A percentile compares a stretch with the other conserved stretches of the same genome.
These are phyloP conservation scores for Megalopta genalis DNA, from an alignment of 1,140 invertebrate species.

Conservation along the genomic window DNA sequence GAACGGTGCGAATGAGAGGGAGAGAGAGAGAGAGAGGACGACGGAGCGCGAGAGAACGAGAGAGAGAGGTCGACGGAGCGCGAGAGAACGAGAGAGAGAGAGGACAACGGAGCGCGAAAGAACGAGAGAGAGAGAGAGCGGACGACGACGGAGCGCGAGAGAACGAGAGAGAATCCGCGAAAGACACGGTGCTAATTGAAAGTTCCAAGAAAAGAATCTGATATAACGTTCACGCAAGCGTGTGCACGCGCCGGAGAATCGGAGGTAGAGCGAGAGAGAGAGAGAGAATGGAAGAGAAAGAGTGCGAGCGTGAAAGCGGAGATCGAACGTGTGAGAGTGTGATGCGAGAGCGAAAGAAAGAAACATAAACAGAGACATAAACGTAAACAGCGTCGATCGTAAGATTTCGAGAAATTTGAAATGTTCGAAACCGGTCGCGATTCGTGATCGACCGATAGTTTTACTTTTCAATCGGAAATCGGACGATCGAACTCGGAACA, in stretches of 20 bases:
- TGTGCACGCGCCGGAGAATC: not conserved
- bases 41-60: not conserved
- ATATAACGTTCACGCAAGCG: constrained; percentile 1
- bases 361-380: not conserved
- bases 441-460: constrained; percentile 1
- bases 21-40: too few relatives aligned
- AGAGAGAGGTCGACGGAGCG: constrained; percentile 13
- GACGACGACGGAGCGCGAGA: not conserved
- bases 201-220: constrained; percentile 69
- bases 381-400: constrained; percentile 43
- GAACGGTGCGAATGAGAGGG: not conserved
- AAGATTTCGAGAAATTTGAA: constrained; percentile 38
- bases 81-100: constrained; percentile 24
- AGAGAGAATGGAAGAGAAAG: too few relatives aligned
- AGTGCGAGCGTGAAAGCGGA: constrained; percentile 22
- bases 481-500: constrained; percentile 9
- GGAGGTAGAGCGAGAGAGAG: too few relatives aligned
- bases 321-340: constrained; percentile 46
- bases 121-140: too few relatives aligned
- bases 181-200: constrained; percentile 78
- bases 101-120: not conserved
- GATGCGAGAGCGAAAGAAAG: constrained; percentile 22
- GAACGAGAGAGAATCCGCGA: constrained; percentile 36
- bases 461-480: constrained; percentile 20
- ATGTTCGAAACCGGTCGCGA: not conserved